These are phyloP conservation scores for Chionis minor DNA, from an alignment of 2,113 vertebrate species.

Conservation along the genomic window DNA sequence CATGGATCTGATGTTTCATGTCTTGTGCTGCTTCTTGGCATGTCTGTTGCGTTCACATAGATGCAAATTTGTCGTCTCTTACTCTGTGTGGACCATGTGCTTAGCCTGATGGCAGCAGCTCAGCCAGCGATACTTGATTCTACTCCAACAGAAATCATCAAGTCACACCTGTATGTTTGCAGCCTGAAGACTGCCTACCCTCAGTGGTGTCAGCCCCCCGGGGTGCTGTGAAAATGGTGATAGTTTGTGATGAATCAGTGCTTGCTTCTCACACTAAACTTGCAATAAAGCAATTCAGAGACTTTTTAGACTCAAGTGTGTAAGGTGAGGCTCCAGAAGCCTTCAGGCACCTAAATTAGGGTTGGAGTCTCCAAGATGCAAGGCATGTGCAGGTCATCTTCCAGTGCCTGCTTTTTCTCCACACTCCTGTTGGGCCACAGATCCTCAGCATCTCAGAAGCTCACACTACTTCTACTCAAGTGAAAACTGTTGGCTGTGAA, in stretches of 20 bases:
- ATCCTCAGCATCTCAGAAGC: background rate
- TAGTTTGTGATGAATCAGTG: background rate
- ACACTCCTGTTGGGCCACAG: background rate
- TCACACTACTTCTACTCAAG: background rate
- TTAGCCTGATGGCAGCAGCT: background rate
- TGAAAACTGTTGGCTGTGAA: background rate
- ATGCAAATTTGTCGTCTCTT: background rate
- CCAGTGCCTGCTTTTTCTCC: background rate
- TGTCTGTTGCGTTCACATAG: background rate
- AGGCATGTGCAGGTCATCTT: background rate
- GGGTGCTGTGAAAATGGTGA: background rate
- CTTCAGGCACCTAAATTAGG: background rate
- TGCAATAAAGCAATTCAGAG: background rate
- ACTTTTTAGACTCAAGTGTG: background rate
- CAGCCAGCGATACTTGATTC: background rate
- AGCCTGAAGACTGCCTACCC: background rate
- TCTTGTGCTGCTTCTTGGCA: background rate
- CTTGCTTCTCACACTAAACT: background rate
- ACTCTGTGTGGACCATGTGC: accelerated
- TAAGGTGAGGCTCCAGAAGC: background rate
- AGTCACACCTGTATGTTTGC: background rate
- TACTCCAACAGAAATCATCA: background rate
- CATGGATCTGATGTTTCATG: background rate
- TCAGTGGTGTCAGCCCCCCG: background rate
- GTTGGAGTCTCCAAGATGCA: background rate